Conservation (phyloP, 92 coral and sea anemone genomes). For the Bergia puertoricense region DNA sequence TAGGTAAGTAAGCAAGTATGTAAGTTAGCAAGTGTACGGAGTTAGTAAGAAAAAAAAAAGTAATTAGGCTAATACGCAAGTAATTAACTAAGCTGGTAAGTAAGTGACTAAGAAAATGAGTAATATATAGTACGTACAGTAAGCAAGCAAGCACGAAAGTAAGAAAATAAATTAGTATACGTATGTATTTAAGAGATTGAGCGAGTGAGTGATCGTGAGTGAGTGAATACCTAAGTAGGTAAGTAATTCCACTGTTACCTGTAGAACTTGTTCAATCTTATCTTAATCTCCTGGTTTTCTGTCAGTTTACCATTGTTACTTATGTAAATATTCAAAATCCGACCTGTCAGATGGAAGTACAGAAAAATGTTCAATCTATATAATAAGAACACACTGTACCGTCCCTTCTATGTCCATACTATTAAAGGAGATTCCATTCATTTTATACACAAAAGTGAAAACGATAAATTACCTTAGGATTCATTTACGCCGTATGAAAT, state of each 20-base stretch:
- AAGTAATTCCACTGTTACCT: conserved; percentile 56
- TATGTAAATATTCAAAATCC: conserved; percentile 64
- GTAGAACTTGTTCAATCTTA: conserved; percentile 86
- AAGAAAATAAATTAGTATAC: neutral
- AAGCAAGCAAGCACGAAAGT: neutral
- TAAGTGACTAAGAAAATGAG: neutral
- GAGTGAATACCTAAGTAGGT: neutral
- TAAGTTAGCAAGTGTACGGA: neutral
- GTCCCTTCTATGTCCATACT: neutral
- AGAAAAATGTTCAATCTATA: neutral
- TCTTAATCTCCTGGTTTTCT: conserved; percentile 65
- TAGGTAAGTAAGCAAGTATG: neutral
- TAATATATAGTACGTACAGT: neutral
- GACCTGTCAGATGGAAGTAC: conserved; percentile 58
- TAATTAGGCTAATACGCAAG: too few relatives aligned
- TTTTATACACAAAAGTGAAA: too few relatives aligned
- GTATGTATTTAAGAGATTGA: too few relatives aligned
- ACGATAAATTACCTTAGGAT: too few relatives aligned
- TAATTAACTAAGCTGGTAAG: neutral
- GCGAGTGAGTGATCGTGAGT: neutral
- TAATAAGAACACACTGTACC: neutral
- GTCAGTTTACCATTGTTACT: conserved; percentile 66
- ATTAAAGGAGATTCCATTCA: too few relatives aligned
- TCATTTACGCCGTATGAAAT: too few relatives aligned
- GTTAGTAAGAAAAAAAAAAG: conserved; percentile 13